Conservation (phyloP, 2,888 invertebrate genomes). For the Agriopis marginaria region DNA sequence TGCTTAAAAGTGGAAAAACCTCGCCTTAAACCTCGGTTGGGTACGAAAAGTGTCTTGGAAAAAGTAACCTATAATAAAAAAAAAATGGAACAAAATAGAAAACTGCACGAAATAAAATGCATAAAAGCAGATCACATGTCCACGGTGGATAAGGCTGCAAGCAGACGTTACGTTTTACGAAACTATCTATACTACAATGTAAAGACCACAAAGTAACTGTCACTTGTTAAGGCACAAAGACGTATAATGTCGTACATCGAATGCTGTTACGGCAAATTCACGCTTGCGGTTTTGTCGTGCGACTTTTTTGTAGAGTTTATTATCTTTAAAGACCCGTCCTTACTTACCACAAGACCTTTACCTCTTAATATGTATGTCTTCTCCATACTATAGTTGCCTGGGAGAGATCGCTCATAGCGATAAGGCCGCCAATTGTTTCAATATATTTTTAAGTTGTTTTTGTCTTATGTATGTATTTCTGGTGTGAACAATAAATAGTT, state of each 20-base stretch:
- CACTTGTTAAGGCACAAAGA: conserved; percentile 37
- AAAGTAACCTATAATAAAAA: not conserved
- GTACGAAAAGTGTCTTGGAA: not conserved
- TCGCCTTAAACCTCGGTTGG: too few relatives aligned
- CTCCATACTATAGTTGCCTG: too few relatives aligned
- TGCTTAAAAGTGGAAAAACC: too few relatives aligned
- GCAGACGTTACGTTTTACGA: conserved; percentile 30
- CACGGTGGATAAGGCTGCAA: conserved; percentile 31
- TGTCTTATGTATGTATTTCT: too few relatives aligned
- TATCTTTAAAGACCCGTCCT: too few relatives aligned
- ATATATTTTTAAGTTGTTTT: too few relatives aligned
- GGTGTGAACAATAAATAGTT: too few relatives aligned
- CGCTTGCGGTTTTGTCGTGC: conserved; percentile 6
- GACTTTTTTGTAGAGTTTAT: not conserved
- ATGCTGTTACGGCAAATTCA: conserved; percentile 7
- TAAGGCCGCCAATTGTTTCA: too few relatives aligned
- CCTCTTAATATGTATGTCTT: too few relatives aligned
- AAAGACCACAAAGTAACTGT: conserved; percentile 45
- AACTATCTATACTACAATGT: conserved; percentile 34
- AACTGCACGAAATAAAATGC: conserved; percentile 16
- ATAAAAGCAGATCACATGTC: conserved; percentile 21
- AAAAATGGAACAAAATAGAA: conserved; percentile 16
- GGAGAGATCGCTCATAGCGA: too few relatives aligned
- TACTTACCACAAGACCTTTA: too few relatives aligned
- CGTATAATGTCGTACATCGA: conserved; percentile 25